A percentile compares a stretch with the other conserved stretches of the same genome.
These are phyloP conservation scores for Anoncus sp. DNA, from an alignment of 2,888 invertebrate genomes.

Conservation along the genomic window DNA sequence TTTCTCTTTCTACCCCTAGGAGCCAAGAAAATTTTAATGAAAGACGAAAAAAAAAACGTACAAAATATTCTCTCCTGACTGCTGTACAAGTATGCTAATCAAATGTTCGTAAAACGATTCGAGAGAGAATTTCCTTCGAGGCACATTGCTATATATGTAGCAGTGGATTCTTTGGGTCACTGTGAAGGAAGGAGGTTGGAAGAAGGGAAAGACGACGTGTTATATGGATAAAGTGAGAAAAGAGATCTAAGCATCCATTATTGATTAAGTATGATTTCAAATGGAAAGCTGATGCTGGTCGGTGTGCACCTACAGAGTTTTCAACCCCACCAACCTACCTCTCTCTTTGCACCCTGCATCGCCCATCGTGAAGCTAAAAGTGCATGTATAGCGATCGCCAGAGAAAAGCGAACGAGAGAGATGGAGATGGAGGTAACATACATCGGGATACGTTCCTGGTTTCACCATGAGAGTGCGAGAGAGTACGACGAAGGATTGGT, in stretches of 20 bases:
- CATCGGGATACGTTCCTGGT: conserved; percentile 75
- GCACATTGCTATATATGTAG: conserved; percentile 2
- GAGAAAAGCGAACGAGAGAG: conserved; percentile 19
- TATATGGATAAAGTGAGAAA: conserved; percentile 24
- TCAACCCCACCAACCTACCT: conserved; percentile 26
- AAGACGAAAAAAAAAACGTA: conserved; percentile 1
- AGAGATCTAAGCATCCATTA: conserved; percentile 60
- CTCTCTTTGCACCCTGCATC: conserved; percentile 15
- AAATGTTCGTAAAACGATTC: conserved; percentile 12
- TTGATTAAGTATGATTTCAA: conserved; percentile 76
- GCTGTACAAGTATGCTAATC: conserved; percentile 22
- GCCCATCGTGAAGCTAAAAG: conserved; percentile 32
- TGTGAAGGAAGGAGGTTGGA: no score
- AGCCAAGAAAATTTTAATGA: conserved; percentile 1
- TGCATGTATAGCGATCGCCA: conserved; percentile 43
- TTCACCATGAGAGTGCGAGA: conserved; percentile 64
- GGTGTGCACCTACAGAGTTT: conserved; percentile 38
- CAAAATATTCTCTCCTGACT: background rate
- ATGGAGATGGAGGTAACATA: conserved; percentile 68
- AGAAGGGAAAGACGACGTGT: background rate
- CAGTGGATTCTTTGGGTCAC: background rate
- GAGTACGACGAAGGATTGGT: conserved; percentile 80
- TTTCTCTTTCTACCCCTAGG: background rate
- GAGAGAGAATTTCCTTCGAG: conserved; percentile 7
- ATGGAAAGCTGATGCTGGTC: conserved; percentile 72